phyloP scores from a whole-genome alignment of 2,888 invertebrate genomes.

The Ptilodon capucinus region DNA sequence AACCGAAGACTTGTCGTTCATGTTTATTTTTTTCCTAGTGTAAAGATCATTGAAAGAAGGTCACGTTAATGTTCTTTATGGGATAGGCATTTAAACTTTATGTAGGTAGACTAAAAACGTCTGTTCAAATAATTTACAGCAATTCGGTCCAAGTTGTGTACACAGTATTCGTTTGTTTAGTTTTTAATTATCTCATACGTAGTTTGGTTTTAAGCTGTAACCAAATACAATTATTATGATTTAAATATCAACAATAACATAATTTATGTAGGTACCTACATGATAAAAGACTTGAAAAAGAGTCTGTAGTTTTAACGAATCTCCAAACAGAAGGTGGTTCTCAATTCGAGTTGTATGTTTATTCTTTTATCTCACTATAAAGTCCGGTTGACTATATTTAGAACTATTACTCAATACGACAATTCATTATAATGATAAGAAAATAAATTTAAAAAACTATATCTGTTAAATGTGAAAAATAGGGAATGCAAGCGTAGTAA shows the following conservation, averaged over 20 bases:
- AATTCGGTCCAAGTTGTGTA: not conserved
- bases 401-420: too few species aligned
- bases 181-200: not conserved
- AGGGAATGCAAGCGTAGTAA: not conserved
- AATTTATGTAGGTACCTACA: not conserved
- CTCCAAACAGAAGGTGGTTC: too few species aligned
- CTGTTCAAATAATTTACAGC: not conserved
- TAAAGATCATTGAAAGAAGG: not conserved
- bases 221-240: not conserved
- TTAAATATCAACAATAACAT: not conserved
- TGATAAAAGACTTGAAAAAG: too few species aligned
- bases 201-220: not conserved
- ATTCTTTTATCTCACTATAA: too few species aligned
- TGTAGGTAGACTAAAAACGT: not conserved
- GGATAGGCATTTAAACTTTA: not conserved
- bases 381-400: too few species aligned
- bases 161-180: not conserved
- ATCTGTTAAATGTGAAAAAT: too few species aligned
- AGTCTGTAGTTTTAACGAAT: too few species aligned
- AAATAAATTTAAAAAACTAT: too few species aligned
- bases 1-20: not conserved
- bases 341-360: too few species aligned
- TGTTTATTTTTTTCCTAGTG: not conserved
- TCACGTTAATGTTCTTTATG: not conserved
- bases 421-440: too few species aligned